Conservation (phyloP, 2,113 vertebrate species). For the Leucosticte australis region DNA sequence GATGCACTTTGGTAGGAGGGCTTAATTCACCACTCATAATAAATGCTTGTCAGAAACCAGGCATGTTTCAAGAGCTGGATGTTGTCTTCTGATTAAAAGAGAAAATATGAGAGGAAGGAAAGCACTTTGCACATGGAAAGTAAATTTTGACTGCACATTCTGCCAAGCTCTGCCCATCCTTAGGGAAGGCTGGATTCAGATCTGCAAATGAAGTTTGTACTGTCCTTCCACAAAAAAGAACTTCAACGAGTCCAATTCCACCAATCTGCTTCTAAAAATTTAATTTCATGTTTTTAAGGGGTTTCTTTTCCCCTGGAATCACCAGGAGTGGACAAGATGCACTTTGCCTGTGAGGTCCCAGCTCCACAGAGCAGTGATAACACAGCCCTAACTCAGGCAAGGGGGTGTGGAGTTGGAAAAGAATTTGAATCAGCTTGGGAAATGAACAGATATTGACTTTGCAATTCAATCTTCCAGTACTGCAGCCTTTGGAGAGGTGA, state of each 20-base stretch:
- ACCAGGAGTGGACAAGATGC: background rate
- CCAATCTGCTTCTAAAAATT: background rate
- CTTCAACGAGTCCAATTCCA: background rate
- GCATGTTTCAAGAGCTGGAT: background rate
- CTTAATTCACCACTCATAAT: background rate
- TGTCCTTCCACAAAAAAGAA: background rate
- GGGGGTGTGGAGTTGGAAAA: background rate
- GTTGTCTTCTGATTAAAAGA: background rate
- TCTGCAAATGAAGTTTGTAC: background rate
- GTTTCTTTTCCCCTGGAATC: background rate
- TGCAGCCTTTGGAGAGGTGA: background rate
- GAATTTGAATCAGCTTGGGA: background rate
- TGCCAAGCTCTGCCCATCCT: background rate
- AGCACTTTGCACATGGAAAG: fast-evolving
- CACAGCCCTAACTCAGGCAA: fast-evolving
- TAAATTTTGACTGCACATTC: background rate
- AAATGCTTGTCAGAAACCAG: background rate
- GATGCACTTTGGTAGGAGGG: background rate
- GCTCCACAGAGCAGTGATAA: background rate
- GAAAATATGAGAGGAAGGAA: background rate
- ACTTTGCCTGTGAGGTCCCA: background rate
- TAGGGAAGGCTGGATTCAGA: background rate
- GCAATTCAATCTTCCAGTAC: background rate
- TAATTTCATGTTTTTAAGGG: background rate
- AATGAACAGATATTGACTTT: background rate